Evolutionary conservation across 2,113 vertebrate species (phyloP).

Genomic region (Neopipo cinnamomea): DNA sequence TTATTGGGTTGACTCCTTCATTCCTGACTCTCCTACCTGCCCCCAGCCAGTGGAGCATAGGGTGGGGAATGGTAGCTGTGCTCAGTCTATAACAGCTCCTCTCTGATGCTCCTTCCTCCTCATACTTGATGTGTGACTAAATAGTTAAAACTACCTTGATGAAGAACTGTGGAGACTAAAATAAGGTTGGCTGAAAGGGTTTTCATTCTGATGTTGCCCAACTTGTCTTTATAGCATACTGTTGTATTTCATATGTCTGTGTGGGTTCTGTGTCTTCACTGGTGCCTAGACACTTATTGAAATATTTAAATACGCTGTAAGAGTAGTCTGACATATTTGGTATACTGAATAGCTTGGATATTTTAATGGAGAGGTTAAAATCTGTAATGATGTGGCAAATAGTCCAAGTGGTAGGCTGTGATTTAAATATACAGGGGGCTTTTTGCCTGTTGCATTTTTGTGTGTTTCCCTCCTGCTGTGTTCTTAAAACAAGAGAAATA

Average conservation of each 20-base stretch:
- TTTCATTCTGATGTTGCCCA: background rate
- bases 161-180: background rate
- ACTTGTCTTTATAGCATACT: background rate
- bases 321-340: conserved; percentile 5
- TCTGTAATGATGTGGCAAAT: background rate
- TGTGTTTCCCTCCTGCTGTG: background rate
- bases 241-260: background rate
- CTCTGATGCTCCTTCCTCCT: background rate
- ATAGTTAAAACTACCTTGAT: background rate
- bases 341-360: background rate
- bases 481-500: background rate
- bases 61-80: background rate
- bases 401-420: background rate
- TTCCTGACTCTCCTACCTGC: background rate
- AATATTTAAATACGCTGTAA: background rate
- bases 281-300: background rate
- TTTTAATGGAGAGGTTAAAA: conserved; percentile 25
- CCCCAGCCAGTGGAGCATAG: rapidly evolving
- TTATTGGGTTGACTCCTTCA: background rate
- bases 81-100: background rate
- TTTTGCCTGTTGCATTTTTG: conserved; percentile 20
- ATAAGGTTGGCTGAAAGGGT: background rate
- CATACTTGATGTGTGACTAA: background rate
- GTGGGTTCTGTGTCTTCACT: background rate
- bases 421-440: conserved; percentile 38